Base-by-base conservation (phyloP, 2,888 invertebrate species). In the Spicauda simplicius region DNA sequence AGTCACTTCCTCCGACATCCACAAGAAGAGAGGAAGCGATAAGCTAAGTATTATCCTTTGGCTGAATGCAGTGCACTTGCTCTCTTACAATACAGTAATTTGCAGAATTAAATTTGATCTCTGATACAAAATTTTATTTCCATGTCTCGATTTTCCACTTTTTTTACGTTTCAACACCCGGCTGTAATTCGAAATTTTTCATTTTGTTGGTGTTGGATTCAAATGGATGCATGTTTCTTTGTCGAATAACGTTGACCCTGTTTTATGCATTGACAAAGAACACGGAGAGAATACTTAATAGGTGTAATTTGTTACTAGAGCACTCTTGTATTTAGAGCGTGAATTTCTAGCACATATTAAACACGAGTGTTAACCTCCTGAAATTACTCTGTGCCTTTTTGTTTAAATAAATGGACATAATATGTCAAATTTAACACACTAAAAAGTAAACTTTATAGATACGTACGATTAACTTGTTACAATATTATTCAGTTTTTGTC, bases 241-340 rank as follows among this genome's bases (percentile, higher is more conserved):
- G 59, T 59, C 66, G 60, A 66, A 66, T 66, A 60, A 60, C 60
- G 55, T 12, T 20, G 33, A 5, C 52, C 14, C 14, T 53, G 48
- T 48, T 66, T 60, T 60, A 33, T 66, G 60, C 66, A 55, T 66
- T 66, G 66, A 66, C 66, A 66, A 66, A 66, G 66, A 60, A 60
- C 60, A 60, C 33, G 66, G 60, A 55, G 55, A 55, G 59, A 50
- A 60, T 66, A 55, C 66, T 33, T 66, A 60, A 66, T 66, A 60
- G 60, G 33, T 60, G 66, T 66, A 66, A 60, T 66, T 66, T 60
- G 55, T 60, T 55, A 66, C 66, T 66, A 60, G 20, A 55, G 30
- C 60, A 60, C 66, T 54, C 59, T 54, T 14, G 54, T 54, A 65
- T 65, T 59, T 59, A 59, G 59, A 65, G 59, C 65, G 65, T 54